Evolutionary conservation across 2,888 invertebrate species (phyloP), one percentile per base, ranked within the genome.

Genomic region (Cecidostiba fungosa): DNA sequence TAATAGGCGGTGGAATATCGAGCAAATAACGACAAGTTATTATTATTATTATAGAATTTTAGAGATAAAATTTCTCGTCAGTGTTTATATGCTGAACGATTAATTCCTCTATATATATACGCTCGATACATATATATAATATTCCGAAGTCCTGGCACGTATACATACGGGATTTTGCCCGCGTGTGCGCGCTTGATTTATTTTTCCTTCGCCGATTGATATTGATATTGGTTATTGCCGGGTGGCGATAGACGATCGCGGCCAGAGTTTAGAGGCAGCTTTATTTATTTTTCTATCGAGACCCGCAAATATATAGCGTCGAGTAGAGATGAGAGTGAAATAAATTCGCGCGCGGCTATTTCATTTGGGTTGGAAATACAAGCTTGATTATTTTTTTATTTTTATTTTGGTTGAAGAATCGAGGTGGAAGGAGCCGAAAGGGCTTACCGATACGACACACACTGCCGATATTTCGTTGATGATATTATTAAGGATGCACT

Each of bases 201-300:
- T 84, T 79, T 84, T 79, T 69, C 79, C 84, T 66, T 62, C 62
- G 74, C 62, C 78, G 47, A 83, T 77, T 84, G 84, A 79, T 79
- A 80, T 84, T 76, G 84, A 79, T 79, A 84, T 79, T 54, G 79
- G 62, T 62, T 83, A 83, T 72, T 73, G 77, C 50, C 54, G 14
- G 10, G 66, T 50, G 66, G n/a, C 29, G 74, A 76, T 74, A 66
- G 69, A 47, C 66, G 76, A 50, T 50, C 36, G 76, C 50, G 8
- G 36, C n/a, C n/a, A n/a, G 14, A 54, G 29, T 73, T 43, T 72
- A 72, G 23, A 54, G 39, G 47, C 8, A 10, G 12, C n/a, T 16
- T 59, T 59, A 59, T 59, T 59, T 59, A 59, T 59, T 59, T 59
- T 50, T 59, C 43, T 43, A 43, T 47, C n/a, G 43, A 32, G 39